These are phyloP conservation scores for Pyrrhosoma nymphula DNA, from an alignment of 2,888 invertebrate genomes.

Conservation along the genomic window DNA sequence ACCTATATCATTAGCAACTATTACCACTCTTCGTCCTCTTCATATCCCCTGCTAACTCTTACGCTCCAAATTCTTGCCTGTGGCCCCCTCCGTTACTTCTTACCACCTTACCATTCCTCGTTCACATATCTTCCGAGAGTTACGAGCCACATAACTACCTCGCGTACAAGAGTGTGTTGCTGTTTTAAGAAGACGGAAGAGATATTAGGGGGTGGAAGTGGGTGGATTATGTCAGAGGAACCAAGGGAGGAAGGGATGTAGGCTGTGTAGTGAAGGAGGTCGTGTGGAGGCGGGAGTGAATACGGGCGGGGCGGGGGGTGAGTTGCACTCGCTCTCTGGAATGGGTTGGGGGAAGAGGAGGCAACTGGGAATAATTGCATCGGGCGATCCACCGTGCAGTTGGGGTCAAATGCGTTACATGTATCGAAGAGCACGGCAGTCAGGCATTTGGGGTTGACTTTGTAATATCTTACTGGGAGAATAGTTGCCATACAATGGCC, in stretches of 20 bases:
- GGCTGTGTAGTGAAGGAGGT: neutral
- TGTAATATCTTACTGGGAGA: constrained; percentile 49
- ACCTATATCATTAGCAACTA: neutral
- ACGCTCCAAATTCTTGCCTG: neutral
- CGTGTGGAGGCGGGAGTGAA: neutral
- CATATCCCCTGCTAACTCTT: neutral
- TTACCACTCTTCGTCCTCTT: neutral
- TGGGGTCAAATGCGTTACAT: constrained; percentile 36
- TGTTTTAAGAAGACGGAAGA: constrained; percentile 54
- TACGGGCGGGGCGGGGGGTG: neutral
- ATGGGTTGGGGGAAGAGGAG: neutral
- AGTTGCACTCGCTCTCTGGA: neutral
- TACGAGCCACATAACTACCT: constrained; percentile 47
- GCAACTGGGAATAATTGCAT: constrained; percentile 50
- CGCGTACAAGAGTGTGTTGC: constrained; percentile 34
- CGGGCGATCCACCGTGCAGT: constrained; percentile 14
- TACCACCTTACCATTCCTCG: neutral
- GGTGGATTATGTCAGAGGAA: neutral
- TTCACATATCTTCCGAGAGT: neutral
- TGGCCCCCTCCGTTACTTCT: neutral
- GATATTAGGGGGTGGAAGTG: constrained; percentile 38
- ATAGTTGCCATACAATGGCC: neutral
- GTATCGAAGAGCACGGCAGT: constrained; percentile 6
- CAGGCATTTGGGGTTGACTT: constrained; percentile 10
- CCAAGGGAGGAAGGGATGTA: neutral